These are phyloP conservation scores for Paramormyrops kingsleyae DNA, from an alignment of 2,113 vertebrate species.

Conservation along the genomic window DNA sequence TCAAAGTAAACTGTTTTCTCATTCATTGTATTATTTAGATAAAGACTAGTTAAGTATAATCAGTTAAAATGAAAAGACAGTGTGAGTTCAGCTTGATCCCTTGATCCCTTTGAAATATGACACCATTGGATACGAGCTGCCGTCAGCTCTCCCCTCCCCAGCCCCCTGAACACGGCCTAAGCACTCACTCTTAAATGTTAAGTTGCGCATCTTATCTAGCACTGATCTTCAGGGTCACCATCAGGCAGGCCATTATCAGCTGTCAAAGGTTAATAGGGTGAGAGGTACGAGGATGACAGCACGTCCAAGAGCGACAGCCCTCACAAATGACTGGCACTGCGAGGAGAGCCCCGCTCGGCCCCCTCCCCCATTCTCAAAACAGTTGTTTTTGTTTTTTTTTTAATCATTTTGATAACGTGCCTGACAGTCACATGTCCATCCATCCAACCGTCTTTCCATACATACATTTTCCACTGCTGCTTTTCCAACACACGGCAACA, in stretches of 20 bases:
- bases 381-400: background rate
- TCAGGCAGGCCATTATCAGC: slow-evolving; percentile 51
- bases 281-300: background rate
- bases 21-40: slow-evolving; percentile 1
- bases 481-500: background rate
- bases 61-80: slow-evolving; percentile 18
- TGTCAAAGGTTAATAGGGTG: slow-evolving; percentile 46
- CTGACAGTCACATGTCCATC: background rate
- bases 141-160: background rate
- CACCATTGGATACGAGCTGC: slow-evolving; percentile 17
- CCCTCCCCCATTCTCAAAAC: background rate
- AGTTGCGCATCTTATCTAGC: slow-evolving; percentile 47
- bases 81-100: background rate
- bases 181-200: slow-evolving; percentile 34
- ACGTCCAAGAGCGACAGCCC: background rate
- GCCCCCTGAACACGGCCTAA: slow-evolving; percentile 31
- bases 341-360: background rate
- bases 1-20: background rate
- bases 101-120: slow-evolving; percentile 12
- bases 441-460: background rate
- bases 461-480: background rate
- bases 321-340: background rate
- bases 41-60: slow-evolving; percentile 14
- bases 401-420: background rate
- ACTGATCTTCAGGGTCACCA: slow-evolving; percentile 52